Evolutionary conservation across 1,140 invertebrate genomes (phyloP), one percentile per base, ranked within the genome.

Genomic region (Charaxes varanes): DNA sequence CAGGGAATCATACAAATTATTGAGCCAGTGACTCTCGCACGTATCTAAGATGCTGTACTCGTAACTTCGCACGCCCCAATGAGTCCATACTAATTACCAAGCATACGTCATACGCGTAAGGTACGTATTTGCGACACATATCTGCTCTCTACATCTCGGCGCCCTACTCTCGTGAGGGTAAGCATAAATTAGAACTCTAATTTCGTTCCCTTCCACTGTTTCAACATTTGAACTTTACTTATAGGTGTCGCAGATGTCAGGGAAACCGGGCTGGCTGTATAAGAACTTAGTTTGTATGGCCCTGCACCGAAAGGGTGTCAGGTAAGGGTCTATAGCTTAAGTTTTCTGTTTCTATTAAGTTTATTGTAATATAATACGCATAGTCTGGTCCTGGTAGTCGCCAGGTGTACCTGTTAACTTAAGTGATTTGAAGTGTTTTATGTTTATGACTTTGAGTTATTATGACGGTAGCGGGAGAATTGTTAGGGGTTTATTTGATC

Each of bases 201-300:
- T 78, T 77, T 73, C 61, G 74, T 71, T 70, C 57, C 61, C 62
- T 52, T 28, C 27, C 27, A 28, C 27, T 70, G 63, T 72, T 66
- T 59, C 53, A 72, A 72, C 66, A 70, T 76, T 70, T 76, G 63
- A 69, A 66, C 64, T 65, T 70, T 66, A 62, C 60, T 64, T 63
- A 67, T 61, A 52, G 50, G 47, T 38, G 54, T 45, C 58, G 45
- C 58, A 62, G 60, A 63, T 59, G 56, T 55, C 50, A 57, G 56
- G n/a, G 44, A 47, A 48, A 49, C 44, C 45, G 42, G 41, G 42
- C 34, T 24, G 42, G 49, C 53, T 57, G 53, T 30, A 28, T 14
- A 16, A 35, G 53, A 38, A 45, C 45, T 30, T 47, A 58, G 55
- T 58, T 58, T 40, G 27, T 48, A 40, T 38, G 36, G 40, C 24